Base-by-base conservation (phyloP, 2,888 invertebrate species). In the Anthophora plumipes region DNA sequence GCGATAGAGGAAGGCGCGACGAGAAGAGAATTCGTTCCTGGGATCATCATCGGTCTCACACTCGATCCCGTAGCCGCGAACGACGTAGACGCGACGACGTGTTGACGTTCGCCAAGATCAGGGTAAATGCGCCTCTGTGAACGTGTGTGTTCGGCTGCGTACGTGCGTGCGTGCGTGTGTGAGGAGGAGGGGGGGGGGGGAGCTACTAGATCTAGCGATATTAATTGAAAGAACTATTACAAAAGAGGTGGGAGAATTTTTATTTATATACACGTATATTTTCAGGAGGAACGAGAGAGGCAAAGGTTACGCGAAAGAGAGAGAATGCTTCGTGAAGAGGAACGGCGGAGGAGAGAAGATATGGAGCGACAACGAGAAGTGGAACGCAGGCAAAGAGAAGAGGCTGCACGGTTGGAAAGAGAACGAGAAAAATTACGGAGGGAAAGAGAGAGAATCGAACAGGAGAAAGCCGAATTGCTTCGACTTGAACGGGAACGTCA, bases 371-470 rank as follows among this genome's bases (percentile, higher is more conserved):
- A 97, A 87, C 95, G 97, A 7, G 97, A 97, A 90, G 95, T 97
- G 14, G 97, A 98, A 91, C 95, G 97, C 4, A 95, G 97, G 12
- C 97, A 98, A 92, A 95, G 97, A 6, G 97, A 97, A 91, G 98
- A 98, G 94, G 97, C 98, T 50, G 95, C 96, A 59, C 96, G 97
- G 68, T 94, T 98, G 68, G 97, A 96, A 79, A 95, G 97, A 66
- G 98, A 98, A 92, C 95, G 97, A 39, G 97, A 97, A 90, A 97
- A 97, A 90, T 94, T 98, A 82, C 95, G 97, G 60, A 94, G 97
- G 17, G 98, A 98, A 93, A 95, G 98, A 31, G 98, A 98, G 89
- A 96, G 96, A 87, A 96, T 98, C 70, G 98, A 98, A 91, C 95
- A 97, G 4, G 98, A 98, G 91, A 97, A 97, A 93, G 96, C 97